A percentile compares a stretch with the other conserved stretches of the same genome.
phyloP scores from a whole-genome alignment of 1,140 invertebrate genomes.

The Rhizoglyphus robini region DNA sequence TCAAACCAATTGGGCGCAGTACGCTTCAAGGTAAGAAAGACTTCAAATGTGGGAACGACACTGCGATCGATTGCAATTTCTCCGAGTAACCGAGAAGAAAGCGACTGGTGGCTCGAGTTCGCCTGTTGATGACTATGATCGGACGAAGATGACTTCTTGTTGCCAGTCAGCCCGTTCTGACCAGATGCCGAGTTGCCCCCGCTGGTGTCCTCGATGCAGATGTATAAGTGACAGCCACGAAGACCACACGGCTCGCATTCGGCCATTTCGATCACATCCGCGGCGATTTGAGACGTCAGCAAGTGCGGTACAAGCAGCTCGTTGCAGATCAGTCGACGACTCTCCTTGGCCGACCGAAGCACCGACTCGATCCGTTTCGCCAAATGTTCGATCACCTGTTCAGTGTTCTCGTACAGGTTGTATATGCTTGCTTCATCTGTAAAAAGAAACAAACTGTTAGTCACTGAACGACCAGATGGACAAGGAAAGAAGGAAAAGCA shows the following conservation, averaged over 20 bases:
- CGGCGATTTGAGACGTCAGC: conserved; percentile 54
- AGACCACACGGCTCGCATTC: conserved; percentile 71
- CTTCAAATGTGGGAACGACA: conserved; percentile 68
- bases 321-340: conserved; percentile 56
- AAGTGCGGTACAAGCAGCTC: conserved; percentile 64
- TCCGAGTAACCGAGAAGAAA: conserved; percentile 39
- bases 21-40: conserved; percentile 66
- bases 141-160: not conserved
- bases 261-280: conserved; percentile 58
- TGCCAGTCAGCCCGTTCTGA: not conserved
- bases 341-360: conserved; percentile 53
- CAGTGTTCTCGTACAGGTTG: not conserved
- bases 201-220: conserved; percentile 31
- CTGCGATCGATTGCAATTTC: conserved; percentile 62
- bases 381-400: conserved; percentile 31
- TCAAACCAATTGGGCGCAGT: conserved; percentile 59
- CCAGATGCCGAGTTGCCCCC: not conserved
- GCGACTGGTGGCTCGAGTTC: not conserved
- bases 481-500: not conserved
- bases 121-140: not conserved
- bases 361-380: conserved; percentile 56
- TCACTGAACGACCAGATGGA: not conserved
- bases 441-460: not conserved
- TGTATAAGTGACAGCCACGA: conserved; percentile 34
- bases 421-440: not conserved